Conservation (phyloP, 2,797 vertebrate genomes). For the Phalloptychus januarius region DNA sequence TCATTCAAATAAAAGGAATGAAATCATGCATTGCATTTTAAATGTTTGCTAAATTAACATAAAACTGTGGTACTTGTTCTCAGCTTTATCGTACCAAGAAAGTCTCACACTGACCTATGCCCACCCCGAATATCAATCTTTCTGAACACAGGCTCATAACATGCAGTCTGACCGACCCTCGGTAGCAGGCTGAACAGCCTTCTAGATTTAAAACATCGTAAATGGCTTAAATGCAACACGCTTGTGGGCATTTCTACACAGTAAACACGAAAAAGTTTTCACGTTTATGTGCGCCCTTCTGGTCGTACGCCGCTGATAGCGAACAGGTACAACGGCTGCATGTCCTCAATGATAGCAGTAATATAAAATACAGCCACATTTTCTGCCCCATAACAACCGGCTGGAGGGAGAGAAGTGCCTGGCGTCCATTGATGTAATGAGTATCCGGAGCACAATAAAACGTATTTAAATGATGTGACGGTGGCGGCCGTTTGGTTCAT, state of each 20-base stretch:
- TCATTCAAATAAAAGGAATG: neutral
- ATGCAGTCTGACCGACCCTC: conserved; percentile 10
- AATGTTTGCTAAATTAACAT: neutral
- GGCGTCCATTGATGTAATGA: conserved; percentile 53
- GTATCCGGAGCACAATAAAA: conserved; percentile 61
- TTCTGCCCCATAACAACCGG: conserved; percentile 59
- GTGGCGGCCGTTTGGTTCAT: conserved; percentile 54
- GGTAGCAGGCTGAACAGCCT: conserved; percentile 35
- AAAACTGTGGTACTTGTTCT: neutral
- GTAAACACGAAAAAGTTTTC: conserved; percentile 47
- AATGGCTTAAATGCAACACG: conserved; percentile 61
- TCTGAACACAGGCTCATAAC: conserved; percentile 5
- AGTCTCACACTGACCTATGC: neutral
- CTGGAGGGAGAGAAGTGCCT: conserved; percentile 53
- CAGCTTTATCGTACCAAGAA: neutral
- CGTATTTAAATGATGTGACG: conserved; percentile 72
- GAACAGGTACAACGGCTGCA: conserved; percentile 30
- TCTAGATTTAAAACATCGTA: conserved; percentile 53
- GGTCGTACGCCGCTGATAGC: conserved; percentile 39
- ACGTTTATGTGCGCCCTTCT: conserved; percentile 32
- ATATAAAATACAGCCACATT: conserved; percentile 63
- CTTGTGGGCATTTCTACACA: conserved; percentile 53
- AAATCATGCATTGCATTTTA: neutral
- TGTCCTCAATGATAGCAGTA: conserved; percentile 38
- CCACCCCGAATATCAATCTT: neutral